Base-by-base conservation (phyloP, 2,797 vertebrate species). In the Rhabdomys pumilio region DNA sequence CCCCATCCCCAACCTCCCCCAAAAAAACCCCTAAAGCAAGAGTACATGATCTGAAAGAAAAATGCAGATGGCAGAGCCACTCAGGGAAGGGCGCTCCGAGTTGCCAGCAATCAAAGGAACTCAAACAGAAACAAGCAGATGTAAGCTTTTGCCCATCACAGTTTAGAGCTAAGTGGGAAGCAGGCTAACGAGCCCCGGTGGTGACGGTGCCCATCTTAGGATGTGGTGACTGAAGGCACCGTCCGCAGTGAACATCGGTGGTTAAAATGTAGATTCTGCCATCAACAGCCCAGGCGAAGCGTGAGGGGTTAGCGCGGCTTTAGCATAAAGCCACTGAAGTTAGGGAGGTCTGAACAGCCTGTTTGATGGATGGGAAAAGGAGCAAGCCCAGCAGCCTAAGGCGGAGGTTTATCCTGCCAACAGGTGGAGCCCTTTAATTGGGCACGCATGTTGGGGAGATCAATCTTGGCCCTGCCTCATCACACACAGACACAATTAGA, bases 351-450 rank as follows among this genome's bases (percentile, higher is more conserved):
- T 22, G 22, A 7, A 44, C 47, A 20, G 29, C 77, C 26, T 4
- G 5, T 17, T 2, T 26, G 95, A 59, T 44, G 55, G 26, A 26
- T 0, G 3, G 8, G 7, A 5, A 94, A 96, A 53, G 44, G 5
- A 67, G 29, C 65, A 1, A 59, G 17, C 12, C 0, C 22, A 3
- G 10, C 29, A 0, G 15, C 3, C 50, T 0, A 3, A 50, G 57
- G 19, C 3, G 0, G 17, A n/a, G 31, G 4, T 8, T 3, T 26
- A 41, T 34, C 29, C 29, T 15, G 69, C 34, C 80, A 44, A 13
- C 67, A 72, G 34, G 61, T 2, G 47, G n/a, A 44, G 53, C 3
- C 2, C 4, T 5, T 76, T 29, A 79, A 53, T 82, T 5, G 79
- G 65, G 55, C 8, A 1, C 2, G 12, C 4, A 0, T 2, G 13